phyloP scores from a whole-genome alignment of 2,888 invertebrate genomes.

The Griposia aprilina region DNA sequence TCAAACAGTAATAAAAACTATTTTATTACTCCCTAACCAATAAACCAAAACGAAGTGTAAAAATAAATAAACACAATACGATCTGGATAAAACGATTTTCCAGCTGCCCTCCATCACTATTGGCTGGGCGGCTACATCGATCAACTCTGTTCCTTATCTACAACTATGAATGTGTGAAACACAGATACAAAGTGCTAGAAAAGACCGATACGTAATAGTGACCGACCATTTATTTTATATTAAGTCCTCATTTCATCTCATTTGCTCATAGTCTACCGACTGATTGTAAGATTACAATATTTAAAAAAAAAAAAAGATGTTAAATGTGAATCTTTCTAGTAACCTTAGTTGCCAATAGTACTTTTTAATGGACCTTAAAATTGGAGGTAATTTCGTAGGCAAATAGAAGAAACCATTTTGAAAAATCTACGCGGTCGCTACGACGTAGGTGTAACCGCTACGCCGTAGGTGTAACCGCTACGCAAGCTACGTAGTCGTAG shows the following conservation, averaged over 20 bases:
- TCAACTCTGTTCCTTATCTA: slow-evolving; percentile 55
- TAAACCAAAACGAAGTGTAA: slow-evolving; percentile 6
- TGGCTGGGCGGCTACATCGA: slow-evolving; percentile 45
- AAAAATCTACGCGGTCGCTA: background rate
- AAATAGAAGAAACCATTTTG: background rate
- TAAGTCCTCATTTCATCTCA: background rate
- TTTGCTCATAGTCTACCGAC: background rate
- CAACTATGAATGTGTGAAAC: slow-evolving; percentile 56
- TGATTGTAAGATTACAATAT: background rate
- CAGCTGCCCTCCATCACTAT: slow-evolving; percentile 38
- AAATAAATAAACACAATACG: slow-evolving; percentile 39
- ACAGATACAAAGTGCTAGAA: slow-evolving; percentile 28
- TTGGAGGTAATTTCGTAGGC: background rate
- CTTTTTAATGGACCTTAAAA: background rate
- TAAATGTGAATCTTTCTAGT: background rate
- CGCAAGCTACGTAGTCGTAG: slow-evolving; percentile 12
- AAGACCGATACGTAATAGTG: background rate
- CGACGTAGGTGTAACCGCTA: slow-evolving; percentile 11
- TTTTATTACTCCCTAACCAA: background rate
- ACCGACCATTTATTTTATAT: background rate
- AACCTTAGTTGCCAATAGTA: background rate
- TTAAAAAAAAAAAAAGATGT: background rate
- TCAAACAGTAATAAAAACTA: background rate
- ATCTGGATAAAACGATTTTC: slow-evolving; percentile 37
- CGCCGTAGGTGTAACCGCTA: background rate